Percentiles rank a stretch among this genome's conserved stretches.
phyloP scores from a whole-genome alignment of 2,113 vertebrate genomes.

The Pomatostomus ruficeps region DNA sequence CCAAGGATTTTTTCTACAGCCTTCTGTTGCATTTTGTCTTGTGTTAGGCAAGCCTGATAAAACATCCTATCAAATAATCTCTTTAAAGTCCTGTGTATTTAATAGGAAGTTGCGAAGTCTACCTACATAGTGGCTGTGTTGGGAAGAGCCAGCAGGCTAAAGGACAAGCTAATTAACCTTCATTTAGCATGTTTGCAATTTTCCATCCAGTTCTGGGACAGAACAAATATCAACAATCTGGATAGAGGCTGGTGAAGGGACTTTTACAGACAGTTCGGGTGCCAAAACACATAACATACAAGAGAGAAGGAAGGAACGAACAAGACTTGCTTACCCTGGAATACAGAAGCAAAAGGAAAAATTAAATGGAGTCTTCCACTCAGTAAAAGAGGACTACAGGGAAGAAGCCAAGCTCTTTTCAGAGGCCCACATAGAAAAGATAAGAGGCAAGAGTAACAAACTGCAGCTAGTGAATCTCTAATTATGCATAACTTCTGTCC shows the following conservation, averaged over 20 bases:
- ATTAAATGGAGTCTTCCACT: background rate
- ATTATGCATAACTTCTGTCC: background rate
- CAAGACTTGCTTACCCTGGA: background rate
- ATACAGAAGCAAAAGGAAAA: background rate
- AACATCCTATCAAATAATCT: background rate
- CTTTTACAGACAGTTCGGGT: rapidly evolving
- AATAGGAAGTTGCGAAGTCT: background rate
- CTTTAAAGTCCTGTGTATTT: background rate
- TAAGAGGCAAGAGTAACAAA: background rate
- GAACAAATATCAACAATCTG: background rate
- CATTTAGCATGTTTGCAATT: background rate
- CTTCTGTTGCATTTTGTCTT: background rate
- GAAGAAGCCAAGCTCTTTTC: background rate
- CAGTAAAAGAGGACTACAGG: background rate
- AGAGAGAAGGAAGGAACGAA: background rate
- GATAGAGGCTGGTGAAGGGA: background rate
- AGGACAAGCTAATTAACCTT: background rate
- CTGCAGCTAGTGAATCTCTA: background rate
- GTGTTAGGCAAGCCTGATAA: background rate
- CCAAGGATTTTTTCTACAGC: background rate
- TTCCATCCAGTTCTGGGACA: background rate
- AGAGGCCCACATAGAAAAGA: background rate
- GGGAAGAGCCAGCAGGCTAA: background rate
- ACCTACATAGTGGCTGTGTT: background rate
- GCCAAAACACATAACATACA: background rate